Base-by-base conservation (phyloP, 2,888 invertebrate species). In the Polydrusus cervinus region DNA sequence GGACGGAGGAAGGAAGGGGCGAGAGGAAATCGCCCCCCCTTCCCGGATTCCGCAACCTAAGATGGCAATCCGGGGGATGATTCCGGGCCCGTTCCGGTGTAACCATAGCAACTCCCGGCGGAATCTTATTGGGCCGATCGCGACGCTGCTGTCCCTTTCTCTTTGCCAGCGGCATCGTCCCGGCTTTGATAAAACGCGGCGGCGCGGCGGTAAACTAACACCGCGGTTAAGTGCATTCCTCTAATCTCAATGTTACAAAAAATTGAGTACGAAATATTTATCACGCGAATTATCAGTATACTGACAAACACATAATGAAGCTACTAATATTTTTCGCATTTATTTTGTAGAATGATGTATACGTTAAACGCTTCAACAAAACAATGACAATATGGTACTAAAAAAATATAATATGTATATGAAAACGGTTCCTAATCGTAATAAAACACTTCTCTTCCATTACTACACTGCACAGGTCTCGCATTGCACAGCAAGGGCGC, bases 91-190 rank as follows among this genome's bases (percentile, higher is more conserved):
- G 65, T 71, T 80, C 79, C 81, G 80, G 82, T 72, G 84, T 85
- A 77, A 79, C 82, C 85, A 85, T 85, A 80, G 85, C 83, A 85
- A 85, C 85, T 81, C 85, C 84, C 78, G 82, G 81, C 81, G 66
- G 78, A 75, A 81, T 82, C 83, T 82, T 81, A 84, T 84, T 85
- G 84, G 85, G 78, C 81, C 79, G 79, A 79, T 76, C 67, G 75
- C 64, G 55, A 62, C 68, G 57, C 34, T 40, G 55, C 18, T 25
- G 40, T 72, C 73, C 64, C 61, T 68, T 60, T 55, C 73, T 65
- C 72, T 66, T 72, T 25, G 72, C 43, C 18, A 34, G 47, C 14
- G 47, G n/a, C n/a, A n/a, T n/a, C 43, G 71, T 49, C 43, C 49
- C 57, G 47, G 8, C 47, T 49, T 43, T 69, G 67, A 61, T 61